phyloP scores from a whole-genome alignment of 2,888 invertebrate species.

The Oxycera nigricornis region DNA sequence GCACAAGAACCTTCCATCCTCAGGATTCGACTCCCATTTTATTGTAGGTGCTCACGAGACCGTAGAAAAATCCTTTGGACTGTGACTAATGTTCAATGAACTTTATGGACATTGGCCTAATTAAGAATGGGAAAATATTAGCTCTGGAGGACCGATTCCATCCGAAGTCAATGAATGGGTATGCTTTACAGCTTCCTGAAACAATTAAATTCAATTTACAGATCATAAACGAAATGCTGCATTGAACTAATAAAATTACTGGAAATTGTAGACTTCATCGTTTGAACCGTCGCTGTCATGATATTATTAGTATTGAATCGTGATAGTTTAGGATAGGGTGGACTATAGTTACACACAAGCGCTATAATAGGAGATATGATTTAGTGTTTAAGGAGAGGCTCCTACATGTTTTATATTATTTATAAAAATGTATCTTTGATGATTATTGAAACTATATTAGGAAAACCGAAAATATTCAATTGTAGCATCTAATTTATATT shows the following conservation, averaged over 20 bases:
- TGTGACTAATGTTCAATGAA: slow-evolving; percentile 25
- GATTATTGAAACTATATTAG: too few relatives aligned
- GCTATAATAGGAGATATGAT: too few relatives aligned
- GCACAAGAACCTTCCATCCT: not conserved
- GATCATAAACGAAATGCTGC: slow-evolving; percentile 42
- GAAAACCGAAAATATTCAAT: too few relatives aligned
- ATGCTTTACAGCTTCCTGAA: slow-evolving; percentile 15
- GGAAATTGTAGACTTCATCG: not conserved
- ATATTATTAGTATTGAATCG: not conserved
- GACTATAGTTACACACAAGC: not conserved
- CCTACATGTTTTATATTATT: too few relatives aligned
- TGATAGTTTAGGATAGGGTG: not conserved
- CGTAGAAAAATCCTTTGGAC: slow-evolving; percentile 6
- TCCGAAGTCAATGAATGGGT: not conserved
- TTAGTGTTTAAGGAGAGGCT: too few relatives aligned
- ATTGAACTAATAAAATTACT: slow-evolving; percentile 23
- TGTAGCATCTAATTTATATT: too few relatives aligned
- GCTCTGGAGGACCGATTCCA: not conserved
- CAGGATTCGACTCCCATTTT: not conserved
- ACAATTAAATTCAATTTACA: slow-evolving; percentile 43
- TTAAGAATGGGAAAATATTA: slow-evolving; percentile 19
- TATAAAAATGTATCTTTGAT: too few relatives aligned
- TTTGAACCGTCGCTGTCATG: not conserved
- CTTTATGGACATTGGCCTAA: slow-evolving; percentile 33
- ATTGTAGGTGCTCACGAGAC: slow-evolving; percentile 7